Base-by-base conservation (phyloP, 1,140 invertebrate species). In the Vollenhovia emeryi region DNA sequence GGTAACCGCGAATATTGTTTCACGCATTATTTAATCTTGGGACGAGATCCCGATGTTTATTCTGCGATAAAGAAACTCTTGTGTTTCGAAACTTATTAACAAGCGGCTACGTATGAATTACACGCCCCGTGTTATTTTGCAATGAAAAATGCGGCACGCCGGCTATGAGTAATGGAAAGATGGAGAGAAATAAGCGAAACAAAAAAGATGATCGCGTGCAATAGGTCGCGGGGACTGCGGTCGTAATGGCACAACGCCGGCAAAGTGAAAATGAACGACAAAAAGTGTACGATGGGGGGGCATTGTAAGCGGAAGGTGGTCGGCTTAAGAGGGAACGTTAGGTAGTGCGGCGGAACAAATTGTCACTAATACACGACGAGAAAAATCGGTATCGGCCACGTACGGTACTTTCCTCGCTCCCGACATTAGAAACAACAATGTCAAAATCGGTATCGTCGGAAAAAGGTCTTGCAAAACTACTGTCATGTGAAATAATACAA, bases 251-350 rank as follows among this genome's bases (percentile, higher is more conserved):
- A 66, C 62, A 68, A 66, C 60, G 75, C 3, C 8, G 60, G 75
- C 75, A 79, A 79, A 79, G 75, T 79, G 75, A 79, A 79, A 79
- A 79, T 30, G 75, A 68, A 79, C 75, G 60, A 68, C 60, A 79
- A 79, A 79, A 79, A 79, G 60, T 66, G 75, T 30, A 76, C 75
- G 13, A 48, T 33, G 40, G 24, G 45, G n/a, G 11, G 43, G 59
- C 43, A 52, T 52, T 78, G 75, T 45, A 64, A 78, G 75, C 43
- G 75, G 60, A 66, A 68, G 75, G 60, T 78, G 75, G 75, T 50
- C 60, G 33, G 62, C 30, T 79, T 79, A 79, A 40, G n/a, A n/a
- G 43, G 60, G 60, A 68, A 79, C 75, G 75, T 68, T 43, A 43
- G 15, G 59, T 36, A 18, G 59, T 64, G 59, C 74, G 75, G 75